A percentile compares a stretch with the other conserved stretches of the same genome.
phyloP scores from a whole-genome alignment of 2,797 vertebrate species.

The Rhodeus uyekii region DNA sequence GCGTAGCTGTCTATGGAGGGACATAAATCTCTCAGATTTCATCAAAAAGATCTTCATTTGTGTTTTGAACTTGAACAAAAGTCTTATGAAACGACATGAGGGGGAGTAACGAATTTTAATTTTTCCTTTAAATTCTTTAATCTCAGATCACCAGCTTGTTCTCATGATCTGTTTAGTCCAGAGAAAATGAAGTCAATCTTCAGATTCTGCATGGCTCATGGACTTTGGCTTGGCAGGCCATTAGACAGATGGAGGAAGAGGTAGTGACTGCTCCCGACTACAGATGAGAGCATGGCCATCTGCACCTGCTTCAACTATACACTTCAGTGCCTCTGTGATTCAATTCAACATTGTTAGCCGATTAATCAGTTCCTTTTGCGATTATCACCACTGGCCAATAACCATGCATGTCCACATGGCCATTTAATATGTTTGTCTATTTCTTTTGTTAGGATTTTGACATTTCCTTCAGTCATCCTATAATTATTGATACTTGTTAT shows the following conservation, averaged over 20 bases:
- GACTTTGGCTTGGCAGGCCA: constrained; percentile 35
- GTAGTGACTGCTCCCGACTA: constrained; percentile 43
- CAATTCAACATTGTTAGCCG: background rate
- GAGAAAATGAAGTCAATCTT: constrained; percentile 19
- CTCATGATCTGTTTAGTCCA: constrained; percentile 1
- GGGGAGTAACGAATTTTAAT: too few species aligned
- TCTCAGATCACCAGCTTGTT: background rate
- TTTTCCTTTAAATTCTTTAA: background rate
- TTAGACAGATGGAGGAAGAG: constrained; percentile 47
- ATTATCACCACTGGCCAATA: background rate
- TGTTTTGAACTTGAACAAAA: too few species aligned
- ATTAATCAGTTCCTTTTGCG: background rate
- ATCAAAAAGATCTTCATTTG: too few species aligned
- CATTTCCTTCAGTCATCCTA: background rate
- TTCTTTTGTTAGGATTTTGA: background rate
- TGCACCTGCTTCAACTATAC: constrained; percentile 48
- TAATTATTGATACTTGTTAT: background rate
- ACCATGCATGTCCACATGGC: background rate
- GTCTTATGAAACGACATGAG: too few species aligned
- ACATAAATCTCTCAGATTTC: too few species aligned
- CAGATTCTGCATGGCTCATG: constrained; percentile 26
- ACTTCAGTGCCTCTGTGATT: constrained; percentile 26
- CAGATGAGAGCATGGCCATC: constrained; percentile 50
- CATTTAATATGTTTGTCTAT: background rate
- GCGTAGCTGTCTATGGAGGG: too few species aligned